A percentile compares a stretch with the other conserved stretches of the same genome.
Evolutionary conservation across 2,113 vertebrate genomes (phyloP).

Genomic region (Eira barbara): DNA sequence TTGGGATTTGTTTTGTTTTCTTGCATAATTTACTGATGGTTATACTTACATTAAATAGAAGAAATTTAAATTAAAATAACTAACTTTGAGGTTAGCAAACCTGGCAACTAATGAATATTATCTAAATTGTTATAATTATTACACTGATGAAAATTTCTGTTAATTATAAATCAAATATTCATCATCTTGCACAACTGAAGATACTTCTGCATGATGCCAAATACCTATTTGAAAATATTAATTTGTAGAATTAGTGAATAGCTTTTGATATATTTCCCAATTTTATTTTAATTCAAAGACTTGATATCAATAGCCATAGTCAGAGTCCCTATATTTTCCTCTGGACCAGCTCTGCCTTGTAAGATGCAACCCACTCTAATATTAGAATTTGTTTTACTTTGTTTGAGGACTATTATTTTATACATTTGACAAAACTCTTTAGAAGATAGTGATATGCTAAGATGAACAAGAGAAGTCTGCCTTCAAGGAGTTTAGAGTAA

Average conservation of each 20-base stretch:
- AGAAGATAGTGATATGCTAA: neutral
- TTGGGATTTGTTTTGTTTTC: neutral
- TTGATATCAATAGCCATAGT: neutral
- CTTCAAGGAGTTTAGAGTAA: neutral
- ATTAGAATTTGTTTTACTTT: neutral
- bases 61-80: conserved; percentile 12
- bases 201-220: neutral
- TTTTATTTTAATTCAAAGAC: conserved; percentile 23
- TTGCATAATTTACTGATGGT: neutral
- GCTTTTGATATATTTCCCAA: conserved; percentile 9
- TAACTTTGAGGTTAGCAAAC: neutral
- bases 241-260: conserved; percentile 22
- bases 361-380: neutral
- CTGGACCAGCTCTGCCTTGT: neutral
- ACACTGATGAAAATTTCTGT: neutral
- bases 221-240: neutral
- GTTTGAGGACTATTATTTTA: neutral
- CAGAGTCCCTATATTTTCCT: neutral
- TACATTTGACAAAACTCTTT: neutral
- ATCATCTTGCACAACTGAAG: neutral
- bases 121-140: conserved; percentile 4
- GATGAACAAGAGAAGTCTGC: neutral
- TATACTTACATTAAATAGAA: conserved; percentile 33
- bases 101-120: conserved; percentile 23
- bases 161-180: neutral